These are phyloP conservation scores for Rhinolophus ferrumequinum DNA, from an alignment of 2,113 vertebrate species.

Conservation along the genomic window DNA sequence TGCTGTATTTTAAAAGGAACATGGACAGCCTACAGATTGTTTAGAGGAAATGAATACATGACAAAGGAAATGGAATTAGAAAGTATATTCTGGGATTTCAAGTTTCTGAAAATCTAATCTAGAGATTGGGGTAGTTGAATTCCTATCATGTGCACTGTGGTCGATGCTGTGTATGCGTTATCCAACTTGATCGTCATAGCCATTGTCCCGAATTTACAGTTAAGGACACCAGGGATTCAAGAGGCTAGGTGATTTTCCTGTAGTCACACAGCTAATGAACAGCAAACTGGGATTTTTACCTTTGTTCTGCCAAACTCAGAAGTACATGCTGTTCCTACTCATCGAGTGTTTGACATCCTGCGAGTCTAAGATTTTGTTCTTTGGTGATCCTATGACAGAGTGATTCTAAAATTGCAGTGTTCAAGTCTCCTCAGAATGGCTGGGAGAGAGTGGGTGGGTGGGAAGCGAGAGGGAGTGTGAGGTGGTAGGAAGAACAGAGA, in stretches of 20 bases:
- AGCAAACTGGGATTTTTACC: background rate
- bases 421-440: rapidly evolving
- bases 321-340: background rate
- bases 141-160: rapidly evolving
- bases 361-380: background rate
- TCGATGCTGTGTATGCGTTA: rapidly evolving
- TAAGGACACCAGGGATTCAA: background rate
- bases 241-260: background rate
- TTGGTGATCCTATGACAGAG: background rate
- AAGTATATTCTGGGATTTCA: background rate
- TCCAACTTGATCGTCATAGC: background rate
- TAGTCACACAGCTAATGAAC: background rate
- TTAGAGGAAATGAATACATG: background rate
- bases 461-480: rapidly evolving
- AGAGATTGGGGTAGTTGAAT: background rate
- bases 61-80: background rate
- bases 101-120: background rate
- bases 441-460: too few species aligned
- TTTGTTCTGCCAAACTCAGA: background rate
- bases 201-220: background rate
- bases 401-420: background rate
- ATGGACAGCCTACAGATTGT: background rate
- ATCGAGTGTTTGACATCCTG: background rate
- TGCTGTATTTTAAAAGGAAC: background rate
- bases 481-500: background rate